Evolutionary conservation across 2,888 invertebrate genomes (phyloP).

Genomic region (Trisateles emortualis): DNA sequence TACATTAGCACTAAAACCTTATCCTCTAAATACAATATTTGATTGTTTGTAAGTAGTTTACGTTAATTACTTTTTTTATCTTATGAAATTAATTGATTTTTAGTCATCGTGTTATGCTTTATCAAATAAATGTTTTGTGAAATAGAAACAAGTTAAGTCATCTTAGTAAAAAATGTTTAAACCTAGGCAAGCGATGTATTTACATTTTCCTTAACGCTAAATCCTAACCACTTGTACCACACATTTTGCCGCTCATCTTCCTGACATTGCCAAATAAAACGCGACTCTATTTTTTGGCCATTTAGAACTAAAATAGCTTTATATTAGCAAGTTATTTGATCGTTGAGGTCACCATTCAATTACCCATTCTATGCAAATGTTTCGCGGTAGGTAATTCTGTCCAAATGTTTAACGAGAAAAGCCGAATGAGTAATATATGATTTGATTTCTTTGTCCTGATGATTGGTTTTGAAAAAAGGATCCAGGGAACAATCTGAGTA

Average conservation of each 20-base stretch:
- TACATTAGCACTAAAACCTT: too few relatives aligned
- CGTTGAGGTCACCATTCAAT: constrained; percentile 47
- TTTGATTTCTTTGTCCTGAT: constrained; percentile 1
- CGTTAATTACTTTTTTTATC: too few relatives aligned
- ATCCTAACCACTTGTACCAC: constrained; percentile 15
- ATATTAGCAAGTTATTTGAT: constrained; percentile 22
- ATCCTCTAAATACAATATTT: too few relatives aligned
- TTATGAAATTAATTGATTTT: too few relatives aligned
- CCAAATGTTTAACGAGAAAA: constrained; percentile 37
- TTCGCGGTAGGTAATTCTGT: constrained; percentile 43
- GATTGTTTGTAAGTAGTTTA: too few relatives aligned
- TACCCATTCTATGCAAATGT: constrained; percentile 72
- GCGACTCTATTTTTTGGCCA: constrained; percentile 24
- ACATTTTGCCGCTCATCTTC: constrained; percentile 12
- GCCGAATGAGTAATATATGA: constrained; percentile 27
- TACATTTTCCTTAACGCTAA: background rate
- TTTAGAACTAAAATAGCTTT: constrained; percentile 23
- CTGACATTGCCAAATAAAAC: constrained; percentile 33
- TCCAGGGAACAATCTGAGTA: too few relatives aligned
- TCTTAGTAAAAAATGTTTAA: too few relatives aligned
- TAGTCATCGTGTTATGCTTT: too few relatives aligned
- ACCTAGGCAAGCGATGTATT: too few relatives aligned
- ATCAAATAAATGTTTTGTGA: too few relatives aligned
- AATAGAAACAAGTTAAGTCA: too few relatives aligned
- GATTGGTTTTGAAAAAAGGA: background rate